Percentiles rank a stretch among this genome's conserved stretches.
phyloP scores from a whole-genome alignment of 37 sponge, comb jelly and placozoan genomes.

The Corticium candelabrum region DNA sequence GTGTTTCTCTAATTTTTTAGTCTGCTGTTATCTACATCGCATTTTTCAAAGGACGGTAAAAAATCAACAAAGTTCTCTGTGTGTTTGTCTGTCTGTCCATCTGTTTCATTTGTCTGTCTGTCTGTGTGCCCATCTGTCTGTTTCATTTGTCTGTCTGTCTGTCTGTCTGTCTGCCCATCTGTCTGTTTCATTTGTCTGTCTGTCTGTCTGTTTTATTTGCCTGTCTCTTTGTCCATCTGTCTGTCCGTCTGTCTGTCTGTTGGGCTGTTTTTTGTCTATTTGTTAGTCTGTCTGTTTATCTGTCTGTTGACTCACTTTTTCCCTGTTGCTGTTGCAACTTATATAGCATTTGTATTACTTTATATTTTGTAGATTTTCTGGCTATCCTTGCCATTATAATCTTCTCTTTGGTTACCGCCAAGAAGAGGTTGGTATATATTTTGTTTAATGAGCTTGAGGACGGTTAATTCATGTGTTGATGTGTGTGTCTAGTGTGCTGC shows the following conservation, averaged over 20 bases:
- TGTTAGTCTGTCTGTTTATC: too few species aligned
- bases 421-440: conserved; percentile 61
- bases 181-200: too few species aligned
- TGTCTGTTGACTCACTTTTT: not conserved
- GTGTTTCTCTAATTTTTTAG: conserved; percentile 34
- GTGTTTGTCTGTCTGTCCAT: too few species aligned
- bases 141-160: not conserved
- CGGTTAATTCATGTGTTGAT: not conserved
- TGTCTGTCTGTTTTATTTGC: too few species aligned
- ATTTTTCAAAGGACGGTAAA: conserved; percentile 59
- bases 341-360: too few species aligned
- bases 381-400: conserved; percentile 65
- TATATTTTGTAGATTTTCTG: conserved; percentile 76
- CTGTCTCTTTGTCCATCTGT: too few species aligned
- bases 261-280: too few species aligned
- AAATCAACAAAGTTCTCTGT: not conserved
- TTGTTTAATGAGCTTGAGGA: not conserved
- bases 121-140: not conserved
- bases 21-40: conserved; percentile 61
- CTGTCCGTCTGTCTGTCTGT: too few species aligned
- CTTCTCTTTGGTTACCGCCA: conserved; percentile 53
- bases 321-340: too few species aligned
- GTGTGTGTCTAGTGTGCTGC: conserved; percentile 36
- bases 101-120: too few species aligned
- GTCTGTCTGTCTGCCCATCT: not conserved